phyloP scores from a whole-genome alignment of 35 echinoderm and acorn worm genomes.

The Heliocidaris erythrogramma region DNA sequence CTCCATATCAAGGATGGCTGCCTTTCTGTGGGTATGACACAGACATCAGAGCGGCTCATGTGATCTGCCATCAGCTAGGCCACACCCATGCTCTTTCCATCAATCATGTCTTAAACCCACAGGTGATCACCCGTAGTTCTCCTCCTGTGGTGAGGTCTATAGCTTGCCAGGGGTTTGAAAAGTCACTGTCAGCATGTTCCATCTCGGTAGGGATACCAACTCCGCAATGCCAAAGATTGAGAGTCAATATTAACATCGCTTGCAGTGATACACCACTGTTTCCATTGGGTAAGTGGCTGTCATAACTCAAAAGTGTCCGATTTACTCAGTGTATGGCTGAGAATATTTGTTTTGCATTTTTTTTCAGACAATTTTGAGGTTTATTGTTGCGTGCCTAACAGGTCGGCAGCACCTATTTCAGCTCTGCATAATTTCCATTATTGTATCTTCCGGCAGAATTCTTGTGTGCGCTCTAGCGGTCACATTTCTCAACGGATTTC shows the following conservation, averaged over 20 bases:
- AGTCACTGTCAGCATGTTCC: background rate
- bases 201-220: background rate
- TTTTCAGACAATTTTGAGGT: no score
- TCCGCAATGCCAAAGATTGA: background rate
- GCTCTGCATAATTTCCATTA: no score
- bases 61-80: constrained; percentile 15
- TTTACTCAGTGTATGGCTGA: no score
- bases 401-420: no score
- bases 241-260: background rate
- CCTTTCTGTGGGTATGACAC: background rate
- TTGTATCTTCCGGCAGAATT: no score
- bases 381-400: no score
- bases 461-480: no score
- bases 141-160: background rate
- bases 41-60: background rate
- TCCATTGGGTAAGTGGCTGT: background rate
- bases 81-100: background rate
- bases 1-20: background rate
- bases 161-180: background rate
- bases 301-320: background rate
- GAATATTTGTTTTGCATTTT: no score
- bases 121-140: background rate
- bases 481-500: no score
- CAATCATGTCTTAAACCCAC: background rate
- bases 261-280: background rate